Evolutionary conservation across 92 coral and sea anemone genomes (phyloP), one percentile per base, ranked within the genome.

Genomic region (Paragorgia papillata): DNA sequence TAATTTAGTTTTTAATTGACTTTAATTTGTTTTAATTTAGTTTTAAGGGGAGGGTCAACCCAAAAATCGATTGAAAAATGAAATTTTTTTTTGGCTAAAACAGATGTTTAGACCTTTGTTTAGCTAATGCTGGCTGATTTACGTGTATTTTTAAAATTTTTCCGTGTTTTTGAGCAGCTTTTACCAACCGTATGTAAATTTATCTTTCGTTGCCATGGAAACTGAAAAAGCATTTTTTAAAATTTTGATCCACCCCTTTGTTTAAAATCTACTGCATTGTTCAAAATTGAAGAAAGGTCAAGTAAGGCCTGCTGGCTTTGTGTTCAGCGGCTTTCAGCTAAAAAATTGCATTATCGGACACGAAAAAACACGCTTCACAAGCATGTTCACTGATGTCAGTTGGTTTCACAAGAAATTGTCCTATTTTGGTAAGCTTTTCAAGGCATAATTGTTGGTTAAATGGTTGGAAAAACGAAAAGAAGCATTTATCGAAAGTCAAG

Each of bases 261-360:
- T n/a, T n/a, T n/a, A n/a, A n/a, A n/a, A 27, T 59, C 34, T 59
- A 21, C 34, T 59, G 65, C 18, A 0, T 59, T 59, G 30, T 59
- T 59, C 32, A 29, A 26, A 59, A 59, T 59, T 59, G 39, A 26
- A 29, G 65, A 29, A 59, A 59, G 32, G 3, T 3, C 65, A 59
- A 59, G 65, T 26, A 59, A 59, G 65, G 65, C 34, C 65, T 21
- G 65, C 65, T 17, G 34, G 65, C 65, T 26, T 59, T 59, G 30
- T 59, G 65, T 29, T 59, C 65, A 59, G 65, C 65, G 34, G 65
- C 26, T 13, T 59, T 59, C 35, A 59, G 4, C 34, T 9, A 31
- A 59, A 26, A 21, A 27, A 59, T 59, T 26, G 31, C 62, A 57
- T 21, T 57, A 14, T 57, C 6, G 63, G n/a, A n/a, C n/a, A 57